Evolutionary conservation across 2,797 vertebrate species (phyloP).

Genomic region (Malurus splendens): DNA sequence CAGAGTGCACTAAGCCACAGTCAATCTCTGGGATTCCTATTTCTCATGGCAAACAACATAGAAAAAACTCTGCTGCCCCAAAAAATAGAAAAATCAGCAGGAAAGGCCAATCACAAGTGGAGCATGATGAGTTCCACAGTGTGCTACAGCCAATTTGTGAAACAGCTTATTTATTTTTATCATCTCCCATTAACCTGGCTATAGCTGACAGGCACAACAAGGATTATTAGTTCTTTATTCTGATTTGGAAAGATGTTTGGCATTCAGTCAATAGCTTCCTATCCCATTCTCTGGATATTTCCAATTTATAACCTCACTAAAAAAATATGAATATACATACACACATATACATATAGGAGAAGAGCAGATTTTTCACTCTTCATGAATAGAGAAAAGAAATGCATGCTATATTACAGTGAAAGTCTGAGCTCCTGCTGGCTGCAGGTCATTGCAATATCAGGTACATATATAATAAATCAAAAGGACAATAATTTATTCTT

Average conservation of each 20-base stretch:
- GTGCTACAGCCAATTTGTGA: neutral
- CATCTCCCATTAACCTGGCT: conserved; percentile 14
- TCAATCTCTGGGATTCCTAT: neutral
- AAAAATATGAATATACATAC: neutral
- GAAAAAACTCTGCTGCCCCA: neutral
- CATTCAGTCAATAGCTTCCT: neutral
- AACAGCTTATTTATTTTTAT: conserved; percentile 19
- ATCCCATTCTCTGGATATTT: neutral
- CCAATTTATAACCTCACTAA: neutral
- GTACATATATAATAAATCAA: conserved; percentile 22
- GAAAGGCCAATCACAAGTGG: neutral
- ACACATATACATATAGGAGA: neutral
- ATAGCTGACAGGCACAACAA: conserved; percentile 4
- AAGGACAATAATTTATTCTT: conserved; percentile 39
- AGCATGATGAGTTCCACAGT: neutral
- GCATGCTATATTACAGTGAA: neutral
- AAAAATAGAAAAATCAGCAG: conserved; percentile 4
- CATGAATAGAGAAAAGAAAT: neutral
- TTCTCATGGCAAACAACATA: neutral
- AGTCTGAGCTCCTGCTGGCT: conserved; percentile 1
- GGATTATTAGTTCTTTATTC: conserved; percentile 27
- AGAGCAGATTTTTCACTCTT: neutral
- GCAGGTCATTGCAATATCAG: neutral
- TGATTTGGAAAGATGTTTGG: conserved; percentile 17
- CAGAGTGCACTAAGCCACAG: neutral